These are phyloP conservation scores for Micromussa lordhowensis DNA, from an alignment of 92 coral and sea anemone species.

Conservation along the genomic window DNA sequence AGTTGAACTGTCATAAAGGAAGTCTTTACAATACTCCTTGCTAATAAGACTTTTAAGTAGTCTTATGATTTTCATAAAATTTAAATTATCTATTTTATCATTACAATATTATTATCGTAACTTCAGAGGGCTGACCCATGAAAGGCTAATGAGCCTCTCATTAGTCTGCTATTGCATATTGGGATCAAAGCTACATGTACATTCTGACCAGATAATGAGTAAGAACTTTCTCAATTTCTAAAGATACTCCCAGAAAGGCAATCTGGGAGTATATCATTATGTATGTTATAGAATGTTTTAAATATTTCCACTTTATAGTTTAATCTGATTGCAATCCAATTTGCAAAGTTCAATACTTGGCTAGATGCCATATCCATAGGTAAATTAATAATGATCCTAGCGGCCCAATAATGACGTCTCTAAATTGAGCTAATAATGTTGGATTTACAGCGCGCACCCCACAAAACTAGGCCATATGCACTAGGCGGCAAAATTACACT, in stretches of 20 bases:
- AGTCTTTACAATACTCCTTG: too few relatives aligned
- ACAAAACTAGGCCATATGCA: not conserved
- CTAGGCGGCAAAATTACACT: not conserved
- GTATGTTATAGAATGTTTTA: not conserved
- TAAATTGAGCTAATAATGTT: not conserved
- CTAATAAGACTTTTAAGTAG: too few relatives aligned
- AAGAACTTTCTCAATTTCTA: not conserved
- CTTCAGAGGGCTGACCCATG: not conserved
- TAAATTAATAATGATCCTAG: not conserved
- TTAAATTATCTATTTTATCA: too few relatives aligned
- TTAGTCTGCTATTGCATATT: not conserved
- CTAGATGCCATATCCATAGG: not conserved
- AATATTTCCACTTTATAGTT: not conserved
- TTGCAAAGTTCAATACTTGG: too few relatives aligned
- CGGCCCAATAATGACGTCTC: not conserved
- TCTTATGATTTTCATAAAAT: too few relatives aligned
- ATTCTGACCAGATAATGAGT: not conserved
- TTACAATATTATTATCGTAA: too few relatives aligned
- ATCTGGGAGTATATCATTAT: not conserved
- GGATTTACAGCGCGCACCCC: not conserved
- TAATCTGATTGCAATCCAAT: not conserved
- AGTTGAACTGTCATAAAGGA: too few relatives aligned
- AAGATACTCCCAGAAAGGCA: not conserved
- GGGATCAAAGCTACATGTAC: not conserved
- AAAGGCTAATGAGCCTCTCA: not conserved